Conservation (phyloP, 2,888 invertebrate genomes). For the Aphodius granarius region DNA sequence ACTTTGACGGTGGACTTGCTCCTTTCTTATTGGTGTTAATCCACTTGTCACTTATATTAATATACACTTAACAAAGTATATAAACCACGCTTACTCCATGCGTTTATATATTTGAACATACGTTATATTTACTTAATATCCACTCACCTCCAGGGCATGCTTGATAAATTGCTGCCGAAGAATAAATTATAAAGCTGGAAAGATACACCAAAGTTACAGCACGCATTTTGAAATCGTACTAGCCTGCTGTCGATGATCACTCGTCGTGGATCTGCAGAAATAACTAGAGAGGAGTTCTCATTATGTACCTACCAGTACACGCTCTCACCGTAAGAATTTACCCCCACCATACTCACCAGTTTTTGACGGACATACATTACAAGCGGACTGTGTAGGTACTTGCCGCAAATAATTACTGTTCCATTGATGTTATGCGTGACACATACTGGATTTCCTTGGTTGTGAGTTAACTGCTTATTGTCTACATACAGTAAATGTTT, state of each 20-base stretch:
- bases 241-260: slow-evolving; percentile 7
- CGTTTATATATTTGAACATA: neutral
- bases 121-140: neutral
- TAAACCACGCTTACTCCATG: neutral
- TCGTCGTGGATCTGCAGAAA: slow-evolving; percentile 16
- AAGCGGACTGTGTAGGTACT: too few species aligned
- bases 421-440: too few species aligned
- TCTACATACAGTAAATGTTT: too few species aligned
- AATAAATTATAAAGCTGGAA: neutral
- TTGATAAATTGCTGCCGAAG: slow-evolving; percentile 13
- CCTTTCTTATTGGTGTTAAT: too few species aligned
- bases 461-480: too few species aligned
- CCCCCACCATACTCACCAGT: slow-evolving; percentile 3
- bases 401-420: too few species aligned
- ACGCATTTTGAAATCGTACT: slow-evolving; percentile 13
- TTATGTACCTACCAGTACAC: slow-evolving; percentile 16
- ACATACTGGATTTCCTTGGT: too few species aligned
- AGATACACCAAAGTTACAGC: slow-evolving; percentile 4
- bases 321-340: slow-evolving; percentile 26
- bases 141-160: slow-evolving; percentile 16
- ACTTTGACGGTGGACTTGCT: too few species aligned
- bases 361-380: neutral
- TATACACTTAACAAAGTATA: too few species aligned
- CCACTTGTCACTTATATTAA: too few species aligned
- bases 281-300: slow-evolving; percentile 6